These are phyloP conservation scores for Andinoacara biseriatus DNA, from an alignment of 2,113 vertebrate genomes.

Conservation along the genomic window DNA sequence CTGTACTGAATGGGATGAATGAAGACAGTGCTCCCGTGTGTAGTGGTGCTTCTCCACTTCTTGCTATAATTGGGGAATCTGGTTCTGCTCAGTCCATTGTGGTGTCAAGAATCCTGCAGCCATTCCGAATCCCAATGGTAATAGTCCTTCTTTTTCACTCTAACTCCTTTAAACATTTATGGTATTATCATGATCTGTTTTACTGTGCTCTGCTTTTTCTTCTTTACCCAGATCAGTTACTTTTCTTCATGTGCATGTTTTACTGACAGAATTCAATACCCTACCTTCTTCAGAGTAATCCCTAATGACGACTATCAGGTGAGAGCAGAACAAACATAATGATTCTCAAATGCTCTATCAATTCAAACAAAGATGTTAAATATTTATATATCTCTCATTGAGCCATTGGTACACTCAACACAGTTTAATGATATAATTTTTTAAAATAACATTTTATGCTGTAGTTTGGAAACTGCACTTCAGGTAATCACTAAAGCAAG, in stretches of 20 bases:
- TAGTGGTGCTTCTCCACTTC: conserved; percentile 57
- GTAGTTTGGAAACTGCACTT: neutral
- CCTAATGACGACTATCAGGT: conserved; percentile 82
- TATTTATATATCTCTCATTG: neutral
- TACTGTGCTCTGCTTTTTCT: neutral
- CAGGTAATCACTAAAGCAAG: neutral
- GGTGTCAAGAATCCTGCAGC: conserved; percentile 78
- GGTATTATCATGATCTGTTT: neutral
- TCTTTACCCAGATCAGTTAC: conserved; percentile 76
- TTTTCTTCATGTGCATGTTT: conserved; percentile 80
- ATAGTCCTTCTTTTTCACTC: neutral
- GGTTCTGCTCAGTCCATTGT: conserved; percentile 81
- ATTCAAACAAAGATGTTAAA: neutral
- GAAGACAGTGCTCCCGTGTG: conserved; percentile 59
- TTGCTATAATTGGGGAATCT: conserved; percentile 78
- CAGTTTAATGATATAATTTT: neutral
- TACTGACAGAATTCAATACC: conserved; percentile 74
- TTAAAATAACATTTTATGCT: neutral
- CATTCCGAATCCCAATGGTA: conserved; percentile 82
- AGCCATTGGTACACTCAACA: too few relatives aligned
- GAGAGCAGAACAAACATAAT: neutral
- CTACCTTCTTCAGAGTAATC: conserved; percentile 80
- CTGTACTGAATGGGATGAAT: conserved; percentile 69
- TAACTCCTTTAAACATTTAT: neutral
- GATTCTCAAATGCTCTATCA: neutral